phyloP scores from a whole-genome alignment of 2,113 vertebrate species.

The Corydoras maculifer region DNA sequence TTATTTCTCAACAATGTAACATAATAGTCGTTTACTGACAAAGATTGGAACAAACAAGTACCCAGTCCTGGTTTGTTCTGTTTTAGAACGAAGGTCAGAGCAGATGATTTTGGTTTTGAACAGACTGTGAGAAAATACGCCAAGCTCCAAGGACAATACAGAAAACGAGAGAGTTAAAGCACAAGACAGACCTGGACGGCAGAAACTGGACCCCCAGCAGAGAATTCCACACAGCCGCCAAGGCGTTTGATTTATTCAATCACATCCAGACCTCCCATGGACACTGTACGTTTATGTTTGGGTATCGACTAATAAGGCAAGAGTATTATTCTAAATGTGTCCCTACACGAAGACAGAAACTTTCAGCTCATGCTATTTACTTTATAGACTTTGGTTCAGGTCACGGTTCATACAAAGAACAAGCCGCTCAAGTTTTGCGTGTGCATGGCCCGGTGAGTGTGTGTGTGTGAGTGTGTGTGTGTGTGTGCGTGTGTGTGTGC shows the following conservation, averaged over 20 bases:
- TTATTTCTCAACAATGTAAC: too few species aligned
- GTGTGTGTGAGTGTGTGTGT: conserved; percentile 17
- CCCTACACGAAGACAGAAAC: background rate
- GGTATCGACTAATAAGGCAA: conserved; percentile 19
- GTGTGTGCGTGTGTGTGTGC: conserved; percentile 16
- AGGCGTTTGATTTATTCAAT: conserved; percentile 16
- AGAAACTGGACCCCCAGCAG: background rate
- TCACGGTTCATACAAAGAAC: conserved; percentile 6
- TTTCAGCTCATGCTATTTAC: conserved; percentile 5
- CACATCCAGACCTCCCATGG: conserved; percentile 8
- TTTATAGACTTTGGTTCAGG: background rate
- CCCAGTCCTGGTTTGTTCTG: conserved; percentile 11
- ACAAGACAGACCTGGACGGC: background rate
- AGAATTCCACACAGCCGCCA: conserved; percentile 5
- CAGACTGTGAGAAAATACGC: background rate
- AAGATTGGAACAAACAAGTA: background rate
- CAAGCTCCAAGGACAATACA: conserved; percentile 29
- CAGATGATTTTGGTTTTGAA: background rate
- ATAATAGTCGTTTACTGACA: background rate
- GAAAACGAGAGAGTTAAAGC: background rate
- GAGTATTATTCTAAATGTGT: conserved; percentile 15
- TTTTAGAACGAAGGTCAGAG: background rate
- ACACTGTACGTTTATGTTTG: conserved; percentile 4
- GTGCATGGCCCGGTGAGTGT: background rate
- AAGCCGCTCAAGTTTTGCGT: background rate